A percentile compares a stretch with the other conserved stretches of the same genome.
phyloP scores from a whole-genome alignment of 2,113 vertebrate genomes.

The Phodopus roborovskii region DNA sequence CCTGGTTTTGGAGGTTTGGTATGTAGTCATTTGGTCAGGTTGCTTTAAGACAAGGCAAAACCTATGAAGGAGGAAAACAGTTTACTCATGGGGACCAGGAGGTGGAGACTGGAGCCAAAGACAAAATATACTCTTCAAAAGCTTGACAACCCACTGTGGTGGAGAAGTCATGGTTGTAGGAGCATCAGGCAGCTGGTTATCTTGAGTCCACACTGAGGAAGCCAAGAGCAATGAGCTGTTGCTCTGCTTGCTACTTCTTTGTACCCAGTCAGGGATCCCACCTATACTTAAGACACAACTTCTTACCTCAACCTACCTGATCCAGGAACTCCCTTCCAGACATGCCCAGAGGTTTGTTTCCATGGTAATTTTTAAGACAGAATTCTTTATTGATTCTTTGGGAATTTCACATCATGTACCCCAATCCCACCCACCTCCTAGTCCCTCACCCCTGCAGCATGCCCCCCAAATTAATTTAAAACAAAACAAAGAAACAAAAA shows the following conservation, averaged over 20 bases:
- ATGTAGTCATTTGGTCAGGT: not conserved
- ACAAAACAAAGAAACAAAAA: no score
- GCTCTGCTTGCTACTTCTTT: not conserved
- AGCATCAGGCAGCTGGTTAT: not conserved
- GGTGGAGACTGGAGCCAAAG: not conserved
- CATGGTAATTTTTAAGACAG: not conserved
- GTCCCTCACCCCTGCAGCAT: no score
- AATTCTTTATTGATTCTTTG: no score
- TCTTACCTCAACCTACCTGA: not conserved
- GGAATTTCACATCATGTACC: no score
- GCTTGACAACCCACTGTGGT: no score
- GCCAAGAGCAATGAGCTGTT: no score
- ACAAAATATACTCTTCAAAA: not conserved
- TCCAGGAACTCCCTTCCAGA: not conserved
- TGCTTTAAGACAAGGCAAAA: not conserved
- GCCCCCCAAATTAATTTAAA: no score
- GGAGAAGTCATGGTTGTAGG: not conserved
- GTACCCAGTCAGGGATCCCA: not conserved
- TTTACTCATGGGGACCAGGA: not conserved
- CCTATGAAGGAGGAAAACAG: not conserved
- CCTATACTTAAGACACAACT: not conserved
- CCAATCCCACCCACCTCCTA: no score
- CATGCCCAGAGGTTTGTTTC: not conserved
- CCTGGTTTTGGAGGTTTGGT: not conserved
- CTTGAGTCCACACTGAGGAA: not conserved